phyloP scores from a whole-genome alignment of 2,888 invertebrate species.

The Mongoloraphidia duomilia region DNA sequence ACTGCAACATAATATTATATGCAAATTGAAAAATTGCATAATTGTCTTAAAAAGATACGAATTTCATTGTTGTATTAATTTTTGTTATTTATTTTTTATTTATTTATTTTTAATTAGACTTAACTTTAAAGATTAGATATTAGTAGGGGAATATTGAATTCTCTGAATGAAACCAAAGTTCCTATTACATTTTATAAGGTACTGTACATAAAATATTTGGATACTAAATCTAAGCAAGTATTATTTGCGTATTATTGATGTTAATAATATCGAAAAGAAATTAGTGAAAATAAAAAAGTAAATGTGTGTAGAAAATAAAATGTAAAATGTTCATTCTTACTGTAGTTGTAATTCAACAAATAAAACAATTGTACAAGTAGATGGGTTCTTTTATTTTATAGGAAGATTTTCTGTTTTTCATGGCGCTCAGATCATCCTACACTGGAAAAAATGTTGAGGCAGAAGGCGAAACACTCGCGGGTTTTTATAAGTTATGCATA shows the following conservation, averaged over 20 bases:
- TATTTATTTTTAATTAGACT: background rate
- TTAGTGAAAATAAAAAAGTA: background rate
- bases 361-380: conserved; percentile 18
- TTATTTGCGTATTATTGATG: background rate
- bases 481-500: too few relatives aligned
- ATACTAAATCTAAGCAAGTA: background rate
- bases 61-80: conserved; percentile 2
- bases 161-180: conserved; percentile 46
- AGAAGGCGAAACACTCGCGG: too few relatives aligned
- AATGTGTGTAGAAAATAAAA: conserved; percentile 16
- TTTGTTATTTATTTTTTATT: conserved; percentile 4
- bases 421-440: too few relatives aligned
- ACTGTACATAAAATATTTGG: conserved; percentile 13
- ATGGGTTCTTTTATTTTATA: too few relatives aligned
- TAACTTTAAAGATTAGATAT: too few relatives aligned
- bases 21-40: conserved; percentile 11
- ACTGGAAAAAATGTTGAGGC: too few relatives aligned
- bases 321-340: conserved; percentile 27
- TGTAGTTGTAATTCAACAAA: conserved; percentile 27
- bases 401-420: too few relatives aligned
- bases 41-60: conserved; percentile 8
- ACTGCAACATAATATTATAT: conserved; percentile 10
- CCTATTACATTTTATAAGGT: conserved; percentile 37
- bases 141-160: conserved; percentile 10
- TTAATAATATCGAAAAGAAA: background rate